Percentiles rank a stretch among this genome's conserved stretches.
Conservation (phyloP, 2,113 vertebrate genomes). For the Cathartes aura region DNA sequence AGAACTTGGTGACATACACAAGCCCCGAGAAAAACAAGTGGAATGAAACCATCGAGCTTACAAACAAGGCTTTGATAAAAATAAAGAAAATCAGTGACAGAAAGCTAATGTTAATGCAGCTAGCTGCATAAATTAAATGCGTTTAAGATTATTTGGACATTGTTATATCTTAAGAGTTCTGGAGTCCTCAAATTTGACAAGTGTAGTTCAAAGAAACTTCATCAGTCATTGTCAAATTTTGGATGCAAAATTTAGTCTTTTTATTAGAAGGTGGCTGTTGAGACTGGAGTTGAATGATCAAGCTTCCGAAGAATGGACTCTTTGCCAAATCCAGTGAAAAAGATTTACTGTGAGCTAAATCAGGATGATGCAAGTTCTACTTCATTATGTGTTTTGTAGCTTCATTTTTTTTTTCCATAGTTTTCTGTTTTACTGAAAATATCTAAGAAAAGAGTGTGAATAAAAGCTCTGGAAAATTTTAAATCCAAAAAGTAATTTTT, state of each 20-base stretch:
- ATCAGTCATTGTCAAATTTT: background rate
- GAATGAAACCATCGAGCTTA: conserved; percentile 64
- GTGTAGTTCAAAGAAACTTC: background rate
- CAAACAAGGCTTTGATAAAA: conserved; percentile 49
- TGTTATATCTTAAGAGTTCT: background rate
- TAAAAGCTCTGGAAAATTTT: background rate
- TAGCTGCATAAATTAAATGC: background rate
- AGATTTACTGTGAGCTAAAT: background rate
- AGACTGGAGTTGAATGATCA: background rate
- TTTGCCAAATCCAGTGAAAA: background rate
- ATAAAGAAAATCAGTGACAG: conserved; percentile 57
- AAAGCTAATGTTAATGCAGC: conserved; percentile 63
- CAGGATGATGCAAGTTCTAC: background rate
- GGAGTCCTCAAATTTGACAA: background rate
- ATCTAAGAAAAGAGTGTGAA: background rate
- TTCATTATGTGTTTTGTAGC: background rate
- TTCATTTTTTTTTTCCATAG: background rate
- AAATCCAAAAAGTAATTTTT: background rate
- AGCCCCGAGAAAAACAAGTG: conserved; percentile 77
- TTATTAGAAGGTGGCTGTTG: background rate
- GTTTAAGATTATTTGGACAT: background rate
- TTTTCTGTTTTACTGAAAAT: background rate
- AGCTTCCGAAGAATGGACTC: background rate
- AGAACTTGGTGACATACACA: conserved; percentile 77
- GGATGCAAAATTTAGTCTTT: background rate